Evolutionary conservation across 2,113 vertebrate genomes (phyloP), one percentile per base, ranked within the genome.

Genomic region (Catharus minimus): DNA sequence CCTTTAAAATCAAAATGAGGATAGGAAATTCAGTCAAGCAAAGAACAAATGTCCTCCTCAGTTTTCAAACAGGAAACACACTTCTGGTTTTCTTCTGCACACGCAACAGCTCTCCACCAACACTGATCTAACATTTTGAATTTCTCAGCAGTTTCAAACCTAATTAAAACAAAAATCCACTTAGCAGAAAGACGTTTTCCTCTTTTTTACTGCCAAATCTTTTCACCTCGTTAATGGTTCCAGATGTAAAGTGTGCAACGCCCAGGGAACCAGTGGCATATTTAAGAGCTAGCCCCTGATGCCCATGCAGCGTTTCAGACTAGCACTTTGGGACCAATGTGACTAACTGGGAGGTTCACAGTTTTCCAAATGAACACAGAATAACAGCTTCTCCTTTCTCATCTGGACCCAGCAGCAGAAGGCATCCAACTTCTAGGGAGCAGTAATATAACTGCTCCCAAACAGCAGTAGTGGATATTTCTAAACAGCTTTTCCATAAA

Each of bases 221-320:
- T 84, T 74, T 65, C 30, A 80, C 22, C 43, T 58, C 1, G 0
- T 67, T 80, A 47, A 44, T 67, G 22, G 33, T 69, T 92, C 88
- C 90, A 94, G 65, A 77, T 67, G 52, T 46, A 23, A 84, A n/a
- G 41, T 4, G n/a, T 27, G 60, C 32, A 67, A 23, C 46, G n/a
- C 61, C 49, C 47, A 56, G 67, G 82, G 67, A 92, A 66, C 18
- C 39, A 71, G 30, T 41, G 90, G 83, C 67, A 94, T 79, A 88
- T 92, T 92, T 86, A 89, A 92, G 64, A 84, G 55, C 71, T 38
- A 77, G 82, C 27, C 68, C 61, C 67, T 38, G 64, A 77, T 53
- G 56, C 52, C 60, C 6, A 8, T 47, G 75, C 75, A 58, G 64
- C 1, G 0, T 58, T 94, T 88, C 56, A 71, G 49, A 92, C 41